phyloP scores from a whole-genome alignment of 2,113 vertebrate species.

The Echinops telfairi region DNA sequence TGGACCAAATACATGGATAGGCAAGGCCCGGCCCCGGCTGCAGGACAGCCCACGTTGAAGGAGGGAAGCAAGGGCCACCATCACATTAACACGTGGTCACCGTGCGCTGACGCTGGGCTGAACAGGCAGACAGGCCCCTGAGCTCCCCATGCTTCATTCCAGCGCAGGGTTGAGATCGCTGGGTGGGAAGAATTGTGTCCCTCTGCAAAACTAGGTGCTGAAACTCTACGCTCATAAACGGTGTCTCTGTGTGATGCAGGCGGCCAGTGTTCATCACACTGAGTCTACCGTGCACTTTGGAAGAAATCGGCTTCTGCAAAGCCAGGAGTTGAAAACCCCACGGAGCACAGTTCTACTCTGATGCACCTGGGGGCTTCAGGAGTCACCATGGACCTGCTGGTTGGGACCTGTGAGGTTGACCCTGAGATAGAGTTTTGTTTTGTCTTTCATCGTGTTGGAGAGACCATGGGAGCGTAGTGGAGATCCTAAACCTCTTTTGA shows the following conservation, averaged over 20 bases:
- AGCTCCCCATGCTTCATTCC: neutral
- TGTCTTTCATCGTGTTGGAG: neutral
- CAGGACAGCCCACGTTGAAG: accelerated
- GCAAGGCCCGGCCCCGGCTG: accelerated
- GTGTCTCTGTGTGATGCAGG: neutral
- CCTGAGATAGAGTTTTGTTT: neutral
- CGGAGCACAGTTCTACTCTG: neutral
- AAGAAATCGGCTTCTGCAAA: neutral
- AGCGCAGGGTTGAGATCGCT: accelerated
- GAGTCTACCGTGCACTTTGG: neutral
- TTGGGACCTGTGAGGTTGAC: neutral
- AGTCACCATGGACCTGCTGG: neutral
- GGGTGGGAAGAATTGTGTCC: neutral
- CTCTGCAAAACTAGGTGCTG: neutral
- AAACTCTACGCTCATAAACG: neutral
- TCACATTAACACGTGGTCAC: accelerated
- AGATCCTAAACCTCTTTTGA: neutral
- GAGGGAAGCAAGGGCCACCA: accelerated
- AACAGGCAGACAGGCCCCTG: accelerated
- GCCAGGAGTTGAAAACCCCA: neutral
- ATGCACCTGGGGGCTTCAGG: neutral
- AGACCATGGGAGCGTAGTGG: neutral
- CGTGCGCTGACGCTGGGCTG: accelerated
- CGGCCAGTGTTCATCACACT: neutral
- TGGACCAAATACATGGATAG: accelerated